These are phyloP conservation scores for Myrmecobius fasciatus DNA, from an alignment of 2,113 vertebrate species.

Conservation along the genomic window DNA sequence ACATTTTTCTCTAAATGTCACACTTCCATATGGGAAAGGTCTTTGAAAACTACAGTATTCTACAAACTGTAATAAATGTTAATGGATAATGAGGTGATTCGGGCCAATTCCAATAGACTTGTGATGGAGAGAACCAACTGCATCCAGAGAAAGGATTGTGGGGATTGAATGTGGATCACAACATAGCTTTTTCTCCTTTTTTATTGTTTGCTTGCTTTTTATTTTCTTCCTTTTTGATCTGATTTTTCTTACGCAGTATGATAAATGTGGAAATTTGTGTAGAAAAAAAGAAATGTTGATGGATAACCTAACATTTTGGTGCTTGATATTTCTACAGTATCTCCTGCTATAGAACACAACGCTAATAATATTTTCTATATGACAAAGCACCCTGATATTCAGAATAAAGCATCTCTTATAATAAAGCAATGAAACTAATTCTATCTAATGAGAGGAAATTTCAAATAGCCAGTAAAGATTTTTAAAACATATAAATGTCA, in stretches of 20 bases:
- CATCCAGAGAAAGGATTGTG: too few relatives aligned
- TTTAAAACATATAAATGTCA: neutral
- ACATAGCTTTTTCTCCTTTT: too few relatives aligned
- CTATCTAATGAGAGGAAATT: neutral
- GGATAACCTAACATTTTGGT: too few relatives aligned
- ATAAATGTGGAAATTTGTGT: too few relatives aligned
- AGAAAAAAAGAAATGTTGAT: neutral
- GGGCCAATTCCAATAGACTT: too few relatives aligned
- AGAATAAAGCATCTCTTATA: neutral
- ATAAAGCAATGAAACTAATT: neutral
- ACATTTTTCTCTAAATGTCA: neutral
- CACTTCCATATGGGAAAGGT: neutral
- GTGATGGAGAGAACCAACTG: too few relatives aligned
- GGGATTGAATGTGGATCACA: too few relatives aligned
- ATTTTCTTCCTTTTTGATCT: too few relatives aligned
- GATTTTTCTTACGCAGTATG: too few relatives aligned
- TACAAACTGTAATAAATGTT: neutral
- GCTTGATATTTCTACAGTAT: neutral
- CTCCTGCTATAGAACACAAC: neutral
- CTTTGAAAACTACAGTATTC: neutral
- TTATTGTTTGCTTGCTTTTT: too few relatives aligned
- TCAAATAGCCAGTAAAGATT: neutral
- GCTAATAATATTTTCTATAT: neutral
- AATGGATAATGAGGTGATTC: too few relatives aligned
- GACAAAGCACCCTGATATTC: neutral